Conservation (phyloP, 2,888 invertebrate species). For the Clistopyga incitator region DNA sequence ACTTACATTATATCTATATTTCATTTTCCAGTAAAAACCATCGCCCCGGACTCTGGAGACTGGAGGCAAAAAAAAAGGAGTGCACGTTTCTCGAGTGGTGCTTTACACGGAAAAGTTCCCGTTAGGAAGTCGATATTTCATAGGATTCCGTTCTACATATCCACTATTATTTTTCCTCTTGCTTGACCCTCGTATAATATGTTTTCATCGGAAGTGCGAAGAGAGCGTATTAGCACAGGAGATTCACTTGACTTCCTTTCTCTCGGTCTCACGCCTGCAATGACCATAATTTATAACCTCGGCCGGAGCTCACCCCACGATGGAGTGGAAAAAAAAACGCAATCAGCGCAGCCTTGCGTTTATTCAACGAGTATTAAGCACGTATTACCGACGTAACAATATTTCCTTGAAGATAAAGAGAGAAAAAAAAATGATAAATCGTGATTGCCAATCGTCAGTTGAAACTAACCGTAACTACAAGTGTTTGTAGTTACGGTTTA, state of each 20-base stretch:
- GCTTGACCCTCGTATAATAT: background rate
- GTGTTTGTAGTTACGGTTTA: background rate
- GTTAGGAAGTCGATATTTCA: background rate
- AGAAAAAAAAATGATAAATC: background rate
- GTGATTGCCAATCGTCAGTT: conserved; percentile 1
- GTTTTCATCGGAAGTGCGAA: background rate
- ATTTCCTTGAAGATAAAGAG: conserved; percentile 5
- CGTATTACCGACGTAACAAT: background rate
- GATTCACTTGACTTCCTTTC: conserved; percentile 28
- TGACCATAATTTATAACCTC: conserved; percentile 21
- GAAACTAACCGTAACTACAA: background rate
- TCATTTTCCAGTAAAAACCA: conserved; percentile 6
- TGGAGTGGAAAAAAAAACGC: conserved; percentile 30
- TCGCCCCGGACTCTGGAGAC: conserved; percentile 56
- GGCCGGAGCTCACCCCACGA: conserved; percentile 16
- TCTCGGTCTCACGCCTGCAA: conserved; percentile 17
- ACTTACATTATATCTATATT: background rate
- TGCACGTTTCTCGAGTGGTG: conserved; percentile 44
- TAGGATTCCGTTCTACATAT: background rate
- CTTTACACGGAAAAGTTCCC: background rate
- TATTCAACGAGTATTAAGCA: conserved; percentile 5
- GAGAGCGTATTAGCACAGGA: conserved; percentile 9
- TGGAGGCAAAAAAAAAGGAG: conserved; percentile 53
- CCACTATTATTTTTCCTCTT: conserved; percentile 4
- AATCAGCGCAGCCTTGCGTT: conserved; percentile 27